Evolutionary conservation across 2,797 vertebrate genomes (phyloP), one percentile per base, ranked within the genome.

Genomic region (Bufotes viridis): DNA sequence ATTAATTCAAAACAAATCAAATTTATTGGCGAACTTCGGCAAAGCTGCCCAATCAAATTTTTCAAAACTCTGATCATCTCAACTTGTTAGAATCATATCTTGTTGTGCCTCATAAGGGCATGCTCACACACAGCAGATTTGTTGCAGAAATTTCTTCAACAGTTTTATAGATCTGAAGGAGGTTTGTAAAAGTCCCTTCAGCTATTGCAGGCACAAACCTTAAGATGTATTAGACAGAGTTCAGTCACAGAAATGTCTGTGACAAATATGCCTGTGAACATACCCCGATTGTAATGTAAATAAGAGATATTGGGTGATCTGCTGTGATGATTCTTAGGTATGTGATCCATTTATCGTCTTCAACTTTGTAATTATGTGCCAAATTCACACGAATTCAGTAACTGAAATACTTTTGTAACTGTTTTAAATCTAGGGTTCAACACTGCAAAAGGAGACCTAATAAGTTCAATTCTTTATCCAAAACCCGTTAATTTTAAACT

Each of bases 391-490:
- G 13, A 14, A 42, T 22, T 74, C 14, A 34, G 26, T 20, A 20
- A 74, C 5, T 49, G 34, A 49, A 70, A 34, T 70, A 70, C 29
- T 34, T 34, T 42, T 49, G 7, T 81, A 83, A 72, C 29, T 14
- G 26, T 29, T 82, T 81, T 51, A 81, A 63, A 12, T 49, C 51
- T 85, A 95, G 95, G 95, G 49, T 95, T 95, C 82, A 93, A 91
- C 20, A 95, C 94, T 6, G 92, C 95, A 72, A 95, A 95, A 90
- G 93, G 95, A 0, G 94, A 95, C 85, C 88, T 95, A 90, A 94
- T 96, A 84, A 91, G 93, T 88, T 95, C 94, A 84, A 95, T 95
- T 85, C 93, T 95, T 9, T 95, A 95, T 80, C 95, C 95, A 0
- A 93, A 93, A 83, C 94, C 94, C 20, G 24, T 94, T 53, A 94